Conservation (phyloP, 2,888 invertebrate genomes). For the Keiferia lycopersicella region DNA sequence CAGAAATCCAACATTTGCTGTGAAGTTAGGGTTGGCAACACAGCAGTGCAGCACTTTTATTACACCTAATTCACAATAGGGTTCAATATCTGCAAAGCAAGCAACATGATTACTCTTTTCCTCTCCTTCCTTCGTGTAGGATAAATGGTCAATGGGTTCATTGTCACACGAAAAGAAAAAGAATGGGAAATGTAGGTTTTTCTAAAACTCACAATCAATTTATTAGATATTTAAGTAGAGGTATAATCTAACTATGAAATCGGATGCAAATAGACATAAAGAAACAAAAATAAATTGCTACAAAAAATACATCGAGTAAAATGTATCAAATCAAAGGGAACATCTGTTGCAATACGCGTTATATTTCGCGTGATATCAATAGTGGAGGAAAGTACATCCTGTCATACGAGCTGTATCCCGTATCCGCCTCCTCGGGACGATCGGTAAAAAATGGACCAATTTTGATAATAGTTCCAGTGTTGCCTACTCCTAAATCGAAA, state of each 20-base stretch:
- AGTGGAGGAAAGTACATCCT: slow-evolving; percentile 71
- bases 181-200: no score
- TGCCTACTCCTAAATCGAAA: neutral
- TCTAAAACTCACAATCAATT: no score
- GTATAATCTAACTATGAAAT: no score
- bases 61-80: no score
- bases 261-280: neutral
- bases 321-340: slow-evolving; percentile 37
- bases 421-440: slow-evolving; percentile 75
- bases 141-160: no score
- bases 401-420: slow-evolving; percentile 78
- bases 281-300: neutral
- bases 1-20: neutral
- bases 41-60: no score
- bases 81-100: no score
- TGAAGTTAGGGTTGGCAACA: neutral
- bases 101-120: no score
- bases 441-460: slow-evolving; percentile 75
- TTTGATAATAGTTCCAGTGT: slow-evolving; percentile 69
- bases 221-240: no score
- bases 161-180: no score
- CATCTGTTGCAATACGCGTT: slow-evolving; percentile 70
- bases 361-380: slow-evolving; percentile 70
- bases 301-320: neutral
- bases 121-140: no score